These are phyloP conservation scores for Selene dorsalis DNA, from an alignment of 2,797 vertebrate species.

Conservation along the genomic window DNA sequence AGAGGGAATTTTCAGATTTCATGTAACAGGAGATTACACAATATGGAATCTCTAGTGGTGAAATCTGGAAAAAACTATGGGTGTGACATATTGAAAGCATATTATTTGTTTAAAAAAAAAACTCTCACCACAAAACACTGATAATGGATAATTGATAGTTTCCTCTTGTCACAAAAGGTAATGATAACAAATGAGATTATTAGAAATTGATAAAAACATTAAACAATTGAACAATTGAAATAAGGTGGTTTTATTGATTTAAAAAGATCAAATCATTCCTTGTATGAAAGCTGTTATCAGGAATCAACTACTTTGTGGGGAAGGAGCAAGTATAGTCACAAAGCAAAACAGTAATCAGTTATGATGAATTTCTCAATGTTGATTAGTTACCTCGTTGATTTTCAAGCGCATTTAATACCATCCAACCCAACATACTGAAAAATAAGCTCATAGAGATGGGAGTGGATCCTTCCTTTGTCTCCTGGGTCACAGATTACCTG, in stretches of 20 bases:
- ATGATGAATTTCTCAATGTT: neutral
- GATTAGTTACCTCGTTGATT: neutral
- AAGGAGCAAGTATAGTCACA: neutral
- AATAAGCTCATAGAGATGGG: no score
- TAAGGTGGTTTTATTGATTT: neutral
- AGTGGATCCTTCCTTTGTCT: no score
- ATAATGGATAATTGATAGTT: neutral
- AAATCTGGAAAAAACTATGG: constrained; percentile 66
- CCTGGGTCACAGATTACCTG: no score
- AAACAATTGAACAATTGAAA: neutral
- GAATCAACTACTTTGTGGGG: neutral
- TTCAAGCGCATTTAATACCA: no score
- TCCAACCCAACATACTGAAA: no score
- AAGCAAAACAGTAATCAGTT: neutral
- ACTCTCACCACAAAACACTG: constrained; percentile 55
- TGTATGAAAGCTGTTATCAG: neutral
- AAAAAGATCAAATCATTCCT: neutral
- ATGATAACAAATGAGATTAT: neutral
- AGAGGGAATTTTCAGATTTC: neutral
- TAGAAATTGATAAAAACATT: neutral
- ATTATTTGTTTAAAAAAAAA: constrained; percentile 57
- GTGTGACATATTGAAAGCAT: neutral
- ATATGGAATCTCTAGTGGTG: neutral
- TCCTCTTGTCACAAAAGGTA: neutral
- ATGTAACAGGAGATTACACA: neutral